Conservation (phyloP, 2,113 vertebrate species). For the Actenoides lindsayi region DNA sequence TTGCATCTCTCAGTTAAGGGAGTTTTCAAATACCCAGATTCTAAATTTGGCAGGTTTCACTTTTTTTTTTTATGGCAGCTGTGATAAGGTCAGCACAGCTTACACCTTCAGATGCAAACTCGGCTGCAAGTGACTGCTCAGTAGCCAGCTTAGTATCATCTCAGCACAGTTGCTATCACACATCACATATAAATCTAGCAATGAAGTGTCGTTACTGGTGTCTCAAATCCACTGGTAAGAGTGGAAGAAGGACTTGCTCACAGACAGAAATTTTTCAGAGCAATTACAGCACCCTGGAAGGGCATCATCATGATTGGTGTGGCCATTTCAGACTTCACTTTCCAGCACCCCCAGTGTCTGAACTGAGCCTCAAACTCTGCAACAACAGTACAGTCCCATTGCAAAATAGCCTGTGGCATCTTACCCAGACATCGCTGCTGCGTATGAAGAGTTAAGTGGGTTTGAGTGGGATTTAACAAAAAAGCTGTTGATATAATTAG, state of each 20-base stretch:
- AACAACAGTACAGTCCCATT: not conserved
- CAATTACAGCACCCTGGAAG: not conserved
- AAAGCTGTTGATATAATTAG: conserved; percentile 21
- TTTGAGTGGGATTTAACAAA: conserved; percentile 21
- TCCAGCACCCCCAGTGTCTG: not conserved
- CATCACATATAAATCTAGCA: not conserved
- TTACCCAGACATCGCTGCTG: not conserved
- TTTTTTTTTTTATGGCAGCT: not conserved
- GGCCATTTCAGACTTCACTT: not conserved
- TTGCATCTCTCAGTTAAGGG: not conserved
- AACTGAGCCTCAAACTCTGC: not conserved
- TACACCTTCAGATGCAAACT: not conserved
- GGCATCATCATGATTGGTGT: not conserved
- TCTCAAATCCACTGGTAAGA: not conserved
- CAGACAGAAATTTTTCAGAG: not conserved
- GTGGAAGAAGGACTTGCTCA: not conserved
- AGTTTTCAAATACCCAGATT: not conserved
- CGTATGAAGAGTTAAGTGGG: not conserved
- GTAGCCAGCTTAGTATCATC: not conserved
- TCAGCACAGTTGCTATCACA: not conserved
- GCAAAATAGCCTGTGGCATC: not conserved
- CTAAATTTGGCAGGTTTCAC: not conserved
- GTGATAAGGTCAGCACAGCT: not conserved
- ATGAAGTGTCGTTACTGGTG: not conserved
- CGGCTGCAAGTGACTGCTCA: not conserved